These are phyloP conservation scores for Meles meles DNA, from an alignment of 2,113 vertebrate species.

Conservation along the genomic window DNA sequence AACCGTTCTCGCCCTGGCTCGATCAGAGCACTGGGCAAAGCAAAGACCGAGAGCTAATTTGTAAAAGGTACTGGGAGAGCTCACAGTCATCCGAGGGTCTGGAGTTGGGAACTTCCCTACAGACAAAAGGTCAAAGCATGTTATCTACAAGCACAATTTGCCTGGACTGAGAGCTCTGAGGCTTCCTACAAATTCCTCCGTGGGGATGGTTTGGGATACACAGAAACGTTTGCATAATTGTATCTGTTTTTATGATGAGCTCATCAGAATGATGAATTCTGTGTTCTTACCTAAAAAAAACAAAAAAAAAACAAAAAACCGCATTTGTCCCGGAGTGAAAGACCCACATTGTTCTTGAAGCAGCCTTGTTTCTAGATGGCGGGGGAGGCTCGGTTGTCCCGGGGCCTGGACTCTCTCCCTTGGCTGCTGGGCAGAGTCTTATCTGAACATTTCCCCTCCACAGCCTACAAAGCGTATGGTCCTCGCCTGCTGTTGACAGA, in stretches of 20 bases:
- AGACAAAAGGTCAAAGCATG: not conserved
- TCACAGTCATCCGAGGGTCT: not conserved
- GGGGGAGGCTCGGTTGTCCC: not conserved
- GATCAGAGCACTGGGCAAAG: not conserved
- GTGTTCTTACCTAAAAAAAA: not conserved
- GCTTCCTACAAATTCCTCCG: not conserved
- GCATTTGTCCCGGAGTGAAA: not conserved
- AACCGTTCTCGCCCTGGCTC: not conserved
- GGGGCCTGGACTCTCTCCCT: not conserved
- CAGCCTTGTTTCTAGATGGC: rapidly evolving
- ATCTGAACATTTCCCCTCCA: not conserved
- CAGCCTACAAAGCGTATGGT: not conserved
- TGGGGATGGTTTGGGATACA: not conserved
- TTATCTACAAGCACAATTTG: too few relatives aligned
- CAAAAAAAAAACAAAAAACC: not conserved
- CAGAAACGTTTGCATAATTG: not conserved
- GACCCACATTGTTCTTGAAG: not conserved
- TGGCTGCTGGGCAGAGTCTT: not conserved
- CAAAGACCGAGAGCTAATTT: not conserved
- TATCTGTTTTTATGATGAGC: not conserved
- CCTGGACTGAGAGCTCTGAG: not conserved
- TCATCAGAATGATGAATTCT: not conserved
- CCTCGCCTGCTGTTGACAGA: not conserved
- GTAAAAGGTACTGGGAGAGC: not conserved
- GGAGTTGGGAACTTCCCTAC: not conserved